Evolutionary conservation across 37 sponge, comb jelly and placozoan species (phyloP), one percentile per base, ranked within the genome.

Genomic region (Ephydatia muelleri): DNA sequence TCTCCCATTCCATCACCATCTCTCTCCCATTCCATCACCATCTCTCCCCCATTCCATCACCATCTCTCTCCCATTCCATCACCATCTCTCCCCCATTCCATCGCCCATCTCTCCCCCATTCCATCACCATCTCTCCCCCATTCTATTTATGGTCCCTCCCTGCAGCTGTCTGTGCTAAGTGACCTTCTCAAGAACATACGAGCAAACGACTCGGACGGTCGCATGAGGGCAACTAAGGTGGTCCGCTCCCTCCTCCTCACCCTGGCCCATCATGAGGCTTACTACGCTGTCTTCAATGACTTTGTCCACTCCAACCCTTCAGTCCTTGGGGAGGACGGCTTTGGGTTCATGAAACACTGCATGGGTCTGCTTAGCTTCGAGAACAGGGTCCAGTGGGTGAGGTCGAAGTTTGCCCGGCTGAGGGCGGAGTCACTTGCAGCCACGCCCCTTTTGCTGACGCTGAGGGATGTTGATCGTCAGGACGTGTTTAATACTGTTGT

Each of bases 351-450:
- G 79, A 82, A 82, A 49, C 86, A 86, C 75, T 90, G 86, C 79
- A 90, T 78, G 83, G 86, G 65, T n/a, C 78, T 90, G 72, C 72
- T 90, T 25, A 77, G 66, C 83, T 82, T 86, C 38, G 73, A 82
- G 38, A 90, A 90, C 81, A 90, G 86, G 73, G 77, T 70, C 73
- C 37, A 36, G 38, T 90, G 91, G 91, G n/a, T 90, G 43, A 77
- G 38, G 43, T 14, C 64, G n/a, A 85, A 82, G 64, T 73, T 90
- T 38, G 16, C 68, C 31, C 76, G 14, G 16, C 83, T 90, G 3
- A 81, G 78, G n/a, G n/a, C n/a, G n/a, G n/a, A 35, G n/a, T n/a
- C n/a, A n/a, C n/a, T n/a, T n/a, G n/a, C n/a, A n/a, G n/a, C n/a
- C n/a, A n/a, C n/a, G n/a, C 73, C 31, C 31, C 47, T 48, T 69